A percentile compares a stretch with the other conserved stretches of the same genome.
These are phyloP conservation scores for Rhabdornis inornatus DNA, from an alignment of 2,113 vertebrate species.

Conservation along the genomic window DNA sequence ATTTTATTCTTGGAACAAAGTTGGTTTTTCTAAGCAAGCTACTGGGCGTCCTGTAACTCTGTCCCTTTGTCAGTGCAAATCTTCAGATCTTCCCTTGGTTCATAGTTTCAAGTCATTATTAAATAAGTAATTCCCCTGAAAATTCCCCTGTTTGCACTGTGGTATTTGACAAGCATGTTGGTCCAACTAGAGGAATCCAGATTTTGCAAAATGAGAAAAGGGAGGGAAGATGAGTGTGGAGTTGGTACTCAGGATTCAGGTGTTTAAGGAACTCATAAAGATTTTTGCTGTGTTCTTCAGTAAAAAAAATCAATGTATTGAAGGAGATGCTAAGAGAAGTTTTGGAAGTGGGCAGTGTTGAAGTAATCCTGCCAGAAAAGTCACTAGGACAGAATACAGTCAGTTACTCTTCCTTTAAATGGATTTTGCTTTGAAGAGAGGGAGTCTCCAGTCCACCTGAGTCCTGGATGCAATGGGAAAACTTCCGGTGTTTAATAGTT, in stretches of 20 bases:
- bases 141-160: neutral
- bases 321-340: neutral
- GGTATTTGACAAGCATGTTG: neutral
- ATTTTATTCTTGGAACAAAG: neutral
- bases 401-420: neutral
- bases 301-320: neutral
- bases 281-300: neutral
- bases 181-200: neutral
- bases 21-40: neutral
- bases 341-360: rapidly evolving
- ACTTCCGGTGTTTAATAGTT: neutral
- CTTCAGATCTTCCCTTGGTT: neutral
- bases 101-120: neutral
- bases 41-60: neutral
- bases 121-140: neutral
- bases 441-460: neutral
- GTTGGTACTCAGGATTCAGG: neutral
- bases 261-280: neutral
- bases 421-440: neutral
- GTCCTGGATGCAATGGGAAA: neutral
- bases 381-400: neutral
- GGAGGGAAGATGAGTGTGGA: neutral
- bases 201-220: neutral
- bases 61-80: neutral
- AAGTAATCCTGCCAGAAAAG: neutral